Percentiles rank a stretch among this genome's conserved stretches.
These are phyloP conservation scores for Scolanthus callimorphus DNA, from an alignment of 92 coral and sea anemone species.

Conservation along the genomic window DNA sequence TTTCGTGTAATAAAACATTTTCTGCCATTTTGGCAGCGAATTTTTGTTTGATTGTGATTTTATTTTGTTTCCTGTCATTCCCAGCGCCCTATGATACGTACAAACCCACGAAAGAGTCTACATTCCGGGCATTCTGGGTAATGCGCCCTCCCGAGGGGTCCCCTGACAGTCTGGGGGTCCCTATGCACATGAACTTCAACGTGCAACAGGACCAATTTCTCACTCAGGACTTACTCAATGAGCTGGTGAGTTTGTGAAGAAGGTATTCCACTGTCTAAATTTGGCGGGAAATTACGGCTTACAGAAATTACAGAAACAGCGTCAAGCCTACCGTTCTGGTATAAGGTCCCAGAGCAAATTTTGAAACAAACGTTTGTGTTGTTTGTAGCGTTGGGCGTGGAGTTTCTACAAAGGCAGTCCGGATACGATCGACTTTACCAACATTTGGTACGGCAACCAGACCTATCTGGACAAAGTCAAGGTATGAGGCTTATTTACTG, in stretches of 20 bases:
- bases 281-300: no score
- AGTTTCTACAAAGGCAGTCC: constrained; percentile 97
- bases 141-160: constrained; percentile 46
- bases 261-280: no score
- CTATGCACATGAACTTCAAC: constrained; percentile 80
- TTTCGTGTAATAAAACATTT: no score
- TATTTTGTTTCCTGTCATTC: background rate
- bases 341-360: no score
- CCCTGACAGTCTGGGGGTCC: constrained; percentile 60
- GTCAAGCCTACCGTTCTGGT: no score
- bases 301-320: no score
- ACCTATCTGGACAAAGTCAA: constrained; percentile 93
- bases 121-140: constrained; percentile 92
- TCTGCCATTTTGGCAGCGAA: no score
- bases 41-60: no score
- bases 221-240: constrained; percentile 92
- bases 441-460: constrained; percentile 82
- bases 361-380: no score
- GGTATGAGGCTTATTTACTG: no score
- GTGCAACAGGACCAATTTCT: constrained; percentile 89
- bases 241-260: constrained; percentile 92
- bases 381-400: constrained; percentile 86
- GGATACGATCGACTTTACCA: constrained; percentile 80
- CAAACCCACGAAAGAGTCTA: constrained; percentile 86
- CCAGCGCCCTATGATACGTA: constrained; percentile 94